Base-by-base conservation (phyloP, 1,140 invertebrate genomes). In the Drosophila dunni region DNA sequence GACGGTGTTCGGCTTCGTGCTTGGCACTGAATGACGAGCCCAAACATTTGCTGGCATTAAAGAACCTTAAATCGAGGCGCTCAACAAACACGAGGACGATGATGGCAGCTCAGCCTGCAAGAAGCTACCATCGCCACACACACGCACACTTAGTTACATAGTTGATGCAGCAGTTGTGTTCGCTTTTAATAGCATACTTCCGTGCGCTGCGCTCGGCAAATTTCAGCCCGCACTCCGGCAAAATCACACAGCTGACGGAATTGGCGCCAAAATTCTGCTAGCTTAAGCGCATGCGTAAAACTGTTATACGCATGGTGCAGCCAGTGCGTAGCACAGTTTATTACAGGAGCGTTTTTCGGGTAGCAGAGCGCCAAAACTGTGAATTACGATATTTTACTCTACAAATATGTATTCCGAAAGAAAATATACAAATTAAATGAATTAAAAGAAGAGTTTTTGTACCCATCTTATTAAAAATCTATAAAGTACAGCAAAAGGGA, bases 21-120 rank as follows among this genome's bases (percentile, higher is more conserved):
- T 78, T 80, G 73, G 65, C 72, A 70, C 76, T 74, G 73, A 74
- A 76, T 82, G 73, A 73, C 77, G 76, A 67, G 53, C 67, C 76
- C 50, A 60, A 73, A 54, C 78, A 66, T 61, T 74, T 48, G 64
- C 74, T 68, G 68, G 45, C 64, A 61, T 74, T 61, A 54, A 67
- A 66, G 69, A 79, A 70, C 61, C 75, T 33, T 62, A 60, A 70
- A 68, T 17, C 65, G 62, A 76, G 68, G 74, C 67, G 51, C 63
- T 46, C 58, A 65, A 36, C 50, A 75, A 67, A 78, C 81, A 80
- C 86, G 86, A 90, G 86, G 86, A 90, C 86, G 82, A 90, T 90
- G 86, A 90, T 90, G 86, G 86, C 71, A 72, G 82, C 69, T 77
- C 71, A 72, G 75, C 77, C 48, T 90, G 80, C 84, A 88, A 88